Base-by-base conservation (phyloP, 2,113 vertebrate species). In the Campylorhamphus procurvoides region DNA sequence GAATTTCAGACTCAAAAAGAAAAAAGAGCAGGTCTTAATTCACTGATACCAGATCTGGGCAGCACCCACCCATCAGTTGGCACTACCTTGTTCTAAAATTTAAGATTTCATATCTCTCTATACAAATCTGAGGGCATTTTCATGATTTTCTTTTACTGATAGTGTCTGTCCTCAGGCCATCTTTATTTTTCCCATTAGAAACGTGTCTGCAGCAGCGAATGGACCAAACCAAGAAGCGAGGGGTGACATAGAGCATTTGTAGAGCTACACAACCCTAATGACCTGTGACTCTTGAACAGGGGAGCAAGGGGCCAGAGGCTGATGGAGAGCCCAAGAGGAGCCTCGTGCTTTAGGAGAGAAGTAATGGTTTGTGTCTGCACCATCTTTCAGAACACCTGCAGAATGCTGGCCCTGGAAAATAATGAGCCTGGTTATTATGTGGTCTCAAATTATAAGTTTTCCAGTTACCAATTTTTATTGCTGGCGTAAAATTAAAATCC, bases 401-500 rank as follows among this genome's bases (percentile, higher is more conserved):
- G 78, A 76, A 75, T 42, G 89, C 82, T 90, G 62, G 87, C 8
- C 6, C 64, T 69, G 37, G 80, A 85, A 84, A 55, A 76, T 82
- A 64, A 84, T 3, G 9, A 90, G 63, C 63, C 53, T 74, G 39
- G 58, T 79, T 68, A 66, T 74, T 86, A 74, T 6, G 37, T 28
- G 53, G 42, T 75, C 66, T 84, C 71, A 64, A 88, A 75, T 77
- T 20, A 62, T 9, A 80, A 64, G 83, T 87, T 87, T 78, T 72
- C 81, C 87, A 56, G 90, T 68, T 85, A 86, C 62, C 25, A 73
- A 9, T 93, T 92, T 97, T 91, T 89, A 95, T 89, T 87, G 83
- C 87, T 90, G 86, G 78, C 53, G 35, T 91, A 79, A 96, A 92
- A 96, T 90, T 88, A 92, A 95, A 95, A 71, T 85, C 56, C 33